Evolutionary conservation across 2,113 vertebrate species (phyloP).

Genomic region (Mastomys coucha): DNA sequence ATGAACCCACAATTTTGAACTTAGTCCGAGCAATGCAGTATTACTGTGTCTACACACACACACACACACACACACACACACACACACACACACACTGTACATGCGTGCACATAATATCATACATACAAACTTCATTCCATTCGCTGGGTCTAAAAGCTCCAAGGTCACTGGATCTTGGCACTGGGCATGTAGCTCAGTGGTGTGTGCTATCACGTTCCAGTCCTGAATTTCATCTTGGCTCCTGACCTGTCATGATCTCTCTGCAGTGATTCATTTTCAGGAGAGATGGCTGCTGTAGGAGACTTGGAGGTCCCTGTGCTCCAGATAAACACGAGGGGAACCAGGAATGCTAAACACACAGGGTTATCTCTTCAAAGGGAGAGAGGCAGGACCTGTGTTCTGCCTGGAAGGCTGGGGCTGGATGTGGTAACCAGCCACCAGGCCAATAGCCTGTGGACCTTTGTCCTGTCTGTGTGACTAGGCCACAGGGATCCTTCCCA

Average conservation of each 20-base stretch:
- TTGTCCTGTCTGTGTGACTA: not conserved
- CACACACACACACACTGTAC: not conserved
- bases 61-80: not conserved
- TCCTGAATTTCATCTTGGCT: not conserved
- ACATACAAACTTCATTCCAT: not conserved
- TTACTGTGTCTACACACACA: not conserved
- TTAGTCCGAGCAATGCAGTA: not conserved
- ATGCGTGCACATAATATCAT: not conserved
- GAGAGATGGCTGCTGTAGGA: not conserved
- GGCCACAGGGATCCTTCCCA: not conserved
- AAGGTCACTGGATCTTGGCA: not conserved
- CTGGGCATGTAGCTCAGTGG: not conserved
- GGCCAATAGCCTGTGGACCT: not conserved
- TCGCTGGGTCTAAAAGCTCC: not conserved
- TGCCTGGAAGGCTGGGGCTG: not conserved
- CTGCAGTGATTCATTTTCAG: not conserved
- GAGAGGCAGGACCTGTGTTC: not conserved
- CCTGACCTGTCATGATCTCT: not conserved
- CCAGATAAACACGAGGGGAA: not conserved
- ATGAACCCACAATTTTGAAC: not conserved
- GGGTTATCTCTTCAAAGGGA: not conserved
- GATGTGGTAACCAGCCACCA: not conserved
- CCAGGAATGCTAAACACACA: not conserved
- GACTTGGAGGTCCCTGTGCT: not conserved
- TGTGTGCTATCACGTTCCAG: not conserved